Percentiles rank a stretch among this genome's conserved stretches.
Evolutionary conservation across 2,797 vertebrate genomes (phyloP).

Genomic region (Adelosebastes latens): DNA sequence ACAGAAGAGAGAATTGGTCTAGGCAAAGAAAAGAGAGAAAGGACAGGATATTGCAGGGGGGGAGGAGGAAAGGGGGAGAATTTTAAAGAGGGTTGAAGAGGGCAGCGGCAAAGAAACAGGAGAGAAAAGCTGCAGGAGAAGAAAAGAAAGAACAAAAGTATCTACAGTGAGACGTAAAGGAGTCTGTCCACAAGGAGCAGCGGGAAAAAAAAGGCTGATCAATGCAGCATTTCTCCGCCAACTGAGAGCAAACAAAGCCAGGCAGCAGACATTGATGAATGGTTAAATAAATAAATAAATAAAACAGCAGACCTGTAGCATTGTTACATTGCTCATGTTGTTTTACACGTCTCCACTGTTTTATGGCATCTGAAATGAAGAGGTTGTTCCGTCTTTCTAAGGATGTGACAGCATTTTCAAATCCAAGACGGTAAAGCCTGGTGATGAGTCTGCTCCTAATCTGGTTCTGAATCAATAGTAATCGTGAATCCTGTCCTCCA

Average conservation of each 20-base stretch:
- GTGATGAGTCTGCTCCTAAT: conserved; percentile 56
- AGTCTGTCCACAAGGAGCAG: conserved; percentile 33
- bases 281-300: conserved; percentile 31
- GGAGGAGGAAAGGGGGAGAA: conserved; percentile 50
- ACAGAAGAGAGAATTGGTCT: conserved; percentile 60
- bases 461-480: conserved; percentile 67
- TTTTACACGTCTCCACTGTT: not conserved
- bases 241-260: conserved; percentile 35
- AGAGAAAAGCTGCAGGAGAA: conserved; percentile 49
- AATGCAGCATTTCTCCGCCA: conserved; percentile 35
- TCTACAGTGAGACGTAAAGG: conserved; percentile 41
- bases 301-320: conserved; percentile 1
- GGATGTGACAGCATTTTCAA: conserved; percentile 17
- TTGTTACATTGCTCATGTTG: not conserved
- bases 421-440: conserved; percentile 26
- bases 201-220: conserved; percentile 37
- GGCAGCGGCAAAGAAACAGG: conserved; percentile 44
- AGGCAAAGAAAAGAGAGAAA: conserved; percentile 72
- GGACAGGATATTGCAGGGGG: conserved; percentile 76
- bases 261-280: conserved; percentile 41
- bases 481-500: conserved; percentile 37
- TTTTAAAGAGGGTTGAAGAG: conserved; percentile 70
- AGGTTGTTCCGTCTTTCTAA: conserved; percentile 3
- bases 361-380: not conserved
- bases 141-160: conserved; percentile 58